These are phyloP conservation scores for Cyclargus thomasi DNA, from an alignment of 1,140 invertebrate genomes.

Conservation along the genomic window DNA sequence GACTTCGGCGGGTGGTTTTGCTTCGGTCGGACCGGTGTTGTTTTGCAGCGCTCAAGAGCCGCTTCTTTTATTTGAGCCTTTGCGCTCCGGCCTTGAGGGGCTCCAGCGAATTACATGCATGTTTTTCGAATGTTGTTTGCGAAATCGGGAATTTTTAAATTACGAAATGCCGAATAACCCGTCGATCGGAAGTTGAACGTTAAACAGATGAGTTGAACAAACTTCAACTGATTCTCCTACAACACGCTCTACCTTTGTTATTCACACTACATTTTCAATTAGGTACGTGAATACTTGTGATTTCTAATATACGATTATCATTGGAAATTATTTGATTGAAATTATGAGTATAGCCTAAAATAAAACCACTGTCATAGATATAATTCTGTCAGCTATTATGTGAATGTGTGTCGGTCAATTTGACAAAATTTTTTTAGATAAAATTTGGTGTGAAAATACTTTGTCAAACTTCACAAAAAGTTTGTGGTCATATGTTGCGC, in stretches of 20 bases:
- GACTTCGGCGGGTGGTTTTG: conserved; percentile 71
- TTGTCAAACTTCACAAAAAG: too few relatives aligned
- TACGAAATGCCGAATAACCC: conserved; percentile 66
- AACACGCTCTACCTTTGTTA: not conserved
- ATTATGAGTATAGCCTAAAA: too few relatives aligned
- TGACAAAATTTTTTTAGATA: too few relatives aligned
- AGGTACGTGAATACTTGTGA: not conserved
- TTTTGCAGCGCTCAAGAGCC: conserved; percentile 71
- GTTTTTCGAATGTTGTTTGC: conserved; percentile 69
- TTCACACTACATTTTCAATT: not conserved
- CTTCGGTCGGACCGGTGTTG: conserved; percentile 67
- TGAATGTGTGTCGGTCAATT: too few relatives aligned
- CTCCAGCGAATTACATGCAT: conserved; percentile 63
- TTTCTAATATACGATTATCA: too few relatives aligned
- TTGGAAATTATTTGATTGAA: too few relatives aligned
- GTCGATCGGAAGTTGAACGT: conserved; percentile 52
- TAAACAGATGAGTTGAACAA: conserved; percentile 8
- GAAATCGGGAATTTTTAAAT: conserved; percentile 71
- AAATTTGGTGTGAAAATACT: too few relatives aligned
- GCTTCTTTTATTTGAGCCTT: conserved; percentile 72
- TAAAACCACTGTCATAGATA: too few relatives aligned
- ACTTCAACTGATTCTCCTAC: not conserved
- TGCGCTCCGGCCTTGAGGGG: conserved; percentile 66
- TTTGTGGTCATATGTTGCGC: too few relatives aligned
- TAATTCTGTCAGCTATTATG: too few relatives aligned